phyloP scores from a whole-genome alignment of 2,113 vertebrate species.

The Albula glossodonta region DNA sequence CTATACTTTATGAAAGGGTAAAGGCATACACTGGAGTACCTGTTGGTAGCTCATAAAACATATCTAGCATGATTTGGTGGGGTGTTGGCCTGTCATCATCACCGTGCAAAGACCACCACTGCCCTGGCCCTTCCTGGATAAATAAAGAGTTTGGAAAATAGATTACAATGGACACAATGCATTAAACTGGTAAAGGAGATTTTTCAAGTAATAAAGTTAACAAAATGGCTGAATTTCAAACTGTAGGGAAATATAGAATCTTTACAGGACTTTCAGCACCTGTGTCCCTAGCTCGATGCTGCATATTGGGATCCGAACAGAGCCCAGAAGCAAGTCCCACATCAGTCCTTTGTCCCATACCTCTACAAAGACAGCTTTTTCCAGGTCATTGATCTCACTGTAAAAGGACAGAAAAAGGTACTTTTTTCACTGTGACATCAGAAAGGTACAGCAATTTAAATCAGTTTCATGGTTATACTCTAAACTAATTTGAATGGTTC shows the following conservation, averaged over 20 bases:
- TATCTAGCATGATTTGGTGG: constrained; percentile 59
- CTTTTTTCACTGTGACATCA: not conserved
- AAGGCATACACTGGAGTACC: constrained; percentile 44
- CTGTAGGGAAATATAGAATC: not conserved
- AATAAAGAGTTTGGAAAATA: not conserved
- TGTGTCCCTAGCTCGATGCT: constrained; percentile 51
- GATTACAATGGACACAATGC: not conserved
- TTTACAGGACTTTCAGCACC: constrained; percentile 47
- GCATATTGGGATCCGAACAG: constrained; percentile 62
- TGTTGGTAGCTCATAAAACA: constrained; percentile 57
- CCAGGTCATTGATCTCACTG: constrained; percentile 60
- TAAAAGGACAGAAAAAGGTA: constrained; percentile 31
- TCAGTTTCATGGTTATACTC: not conserved
- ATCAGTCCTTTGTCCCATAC: constrained; percentile 65
- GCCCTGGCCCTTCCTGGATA: constrained; percentile 61
- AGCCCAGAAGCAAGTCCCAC: constrained; percentile 62
- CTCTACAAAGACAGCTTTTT: constrained; percentile 58
- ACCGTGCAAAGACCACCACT: constrained; percentile 62
- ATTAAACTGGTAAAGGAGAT: not conserved
- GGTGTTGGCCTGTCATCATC: constrained; percentile 58
- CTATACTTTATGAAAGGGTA: not conserved
- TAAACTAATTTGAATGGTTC: no score
- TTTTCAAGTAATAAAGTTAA: no score
- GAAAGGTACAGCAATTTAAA: not conserved
- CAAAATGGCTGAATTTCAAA: not conserved